These are phyloP conservation scores for Byasa hedistus DNA, from an alignment of 2,888 invertebrate genomes.

Conservation along the genomic window DNA sequence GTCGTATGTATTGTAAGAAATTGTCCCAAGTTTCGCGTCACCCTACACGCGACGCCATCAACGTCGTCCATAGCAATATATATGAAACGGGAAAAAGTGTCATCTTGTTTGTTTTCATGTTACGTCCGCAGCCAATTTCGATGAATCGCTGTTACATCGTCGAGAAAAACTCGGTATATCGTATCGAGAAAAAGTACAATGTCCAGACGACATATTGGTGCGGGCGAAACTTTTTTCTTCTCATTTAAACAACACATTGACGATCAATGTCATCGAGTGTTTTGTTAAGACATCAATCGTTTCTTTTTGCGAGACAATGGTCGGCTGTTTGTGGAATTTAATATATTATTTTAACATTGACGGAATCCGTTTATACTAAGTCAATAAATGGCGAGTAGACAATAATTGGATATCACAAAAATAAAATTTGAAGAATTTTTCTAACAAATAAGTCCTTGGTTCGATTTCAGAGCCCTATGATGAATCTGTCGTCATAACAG, in stretches of 20 bases:
- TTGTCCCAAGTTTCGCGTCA: conserved; percentile 19
- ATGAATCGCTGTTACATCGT: conserved; percentile 37
- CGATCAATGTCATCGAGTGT: neutral
- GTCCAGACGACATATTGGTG: conserved; percentile 18
- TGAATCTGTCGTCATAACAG: too few relatives aligned
- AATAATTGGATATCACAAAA: too few relatives aligned
- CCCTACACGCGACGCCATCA: conserved; percentile 6
- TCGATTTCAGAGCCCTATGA: too few relatives aligned
- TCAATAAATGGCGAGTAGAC: too few relatives aligned
- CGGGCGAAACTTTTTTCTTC: conserved; percentile 16
- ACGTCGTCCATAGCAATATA: conserved; percentile 28
- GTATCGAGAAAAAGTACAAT: conserved; percentile 22
- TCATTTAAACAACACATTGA: conserved; percentile 9
- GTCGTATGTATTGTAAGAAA: conserved; percentile 39
- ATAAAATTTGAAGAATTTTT: too few relatives aligned
- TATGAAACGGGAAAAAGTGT: conserved; percentile 31
- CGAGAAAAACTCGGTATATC: conserved; percentile 24
- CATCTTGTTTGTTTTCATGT: conserved; percentile 35
- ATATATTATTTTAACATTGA: too few relatives aligned
- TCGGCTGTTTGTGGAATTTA: too few relatives aligned
- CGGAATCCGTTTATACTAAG: too few relatives aligned
- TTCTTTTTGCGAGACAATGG: too few relatives aligned
- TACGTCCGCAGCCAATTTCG: conserved; percentile 38
- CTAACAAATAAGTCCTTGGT: too few relatives aligned
- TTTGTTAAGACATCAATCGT: too few relatives aligned